These are phyloP conservation scores for Salticus scenicus DNA, from an alignment of 2,888 invertebrate species.

Conservation along the genomic window DNA sequence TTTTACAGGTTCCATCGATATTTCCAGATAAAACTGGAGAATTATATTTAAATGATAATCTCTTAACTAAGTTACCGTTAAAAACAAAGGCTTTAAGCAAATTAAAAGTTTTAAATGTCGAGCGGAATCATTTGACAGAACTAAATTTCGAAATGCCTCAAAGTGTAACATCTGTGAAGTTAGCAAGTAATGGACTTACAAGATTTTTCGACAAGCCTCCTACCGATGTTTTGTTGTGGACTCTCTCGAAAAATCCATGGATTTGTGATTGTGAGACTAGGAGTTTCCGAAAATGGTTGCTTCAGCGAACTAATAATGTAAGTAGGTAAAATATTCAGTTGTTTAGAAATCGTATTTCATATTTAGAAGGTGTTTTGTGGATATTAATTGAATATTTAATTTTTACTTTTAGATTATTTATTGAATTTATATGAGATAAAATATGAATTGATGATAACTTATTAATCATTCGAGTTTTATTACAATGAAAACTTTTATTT, in stretches of 20 bases:
- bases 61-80: not conserved
- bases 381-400: too few relatives aligned
- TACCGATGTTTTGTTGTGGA: not conserved
- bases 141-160: not conserved
- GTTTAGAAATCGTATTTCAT: too few relatives aligned
- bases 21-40: not conserved
- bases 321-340: too few relatives aligned
- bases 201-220: not conserved
- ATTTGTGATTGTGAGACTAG: not conserved
- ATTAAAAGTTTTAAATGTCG: not conserved
- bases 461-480: too few relatives aligned
- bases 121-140: not conserved
- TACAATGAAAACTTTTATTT: too few relatives aligned
- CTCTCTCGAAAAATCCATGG: constrained; percentile 5
- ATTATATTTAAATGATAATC: not conserved
- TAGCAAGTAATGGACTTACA: not conserved
- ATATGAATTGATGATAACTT: too few relatives aligned
- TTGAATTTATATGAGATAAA: too few relatives aligned
- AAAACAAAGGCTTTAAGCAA: not conserved
- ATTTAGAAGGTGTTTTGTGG: too few relatives aligned
- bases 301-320: not conserved
- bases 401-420: too few relatives aligned
- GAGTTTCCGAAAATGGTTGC: not conserved
- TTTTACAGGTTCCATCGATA: not conserved
- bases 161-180: not conserved